Evolutionary conservation across 2,888 invertebrate genomes (phyloP).

Genomic region (Sisyra nigra): DNA sequence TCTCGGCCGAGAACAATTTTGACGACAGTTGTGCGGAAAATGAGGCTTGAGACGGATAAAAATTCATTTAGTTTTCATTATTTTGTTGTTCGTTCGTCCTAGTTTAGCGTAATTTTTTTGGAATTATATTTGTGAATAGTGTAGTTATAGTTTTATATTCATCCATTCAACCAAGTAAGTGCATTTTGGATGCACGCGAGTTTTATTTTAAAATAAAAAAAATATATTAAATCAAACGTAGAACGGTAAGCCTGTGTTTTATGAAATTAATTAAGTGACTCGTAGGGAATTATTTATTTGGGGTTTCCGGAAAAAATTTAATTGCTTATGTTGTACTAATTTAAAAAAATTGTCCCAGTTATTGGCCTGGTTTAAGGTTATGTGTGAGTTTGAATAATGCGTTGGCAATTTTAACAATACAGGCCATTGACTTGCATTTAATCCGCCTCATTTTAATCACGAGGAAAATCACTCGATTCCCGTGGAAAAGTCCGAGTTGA

Average conservation of each 20-base stretch:
- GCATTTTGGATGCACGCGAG: background rate
- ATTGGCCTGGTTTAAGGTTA: too few species aligned
- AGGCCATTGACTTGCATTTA: too few species aligned
- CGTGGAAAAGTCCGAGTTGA: too few species aligned
- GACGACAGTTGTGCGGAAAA: conserved; percentile 33
- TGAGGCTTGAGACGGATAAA: conserved; percentile 37
- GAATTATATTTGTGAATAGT: conserved; percentile 2
- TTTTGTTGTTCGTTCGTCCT: conserved; percentile 33
- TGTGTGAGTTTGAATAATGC: too few species aligned
- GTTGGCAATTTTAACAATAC: too few species aligned
- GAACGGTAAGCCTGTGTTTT: background rate
- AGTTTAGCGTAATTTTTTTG: conserved; percentile 13
- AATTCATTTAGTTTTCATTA: conserved; percentile 38
- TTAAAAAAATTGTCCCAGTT: too few species aligned
- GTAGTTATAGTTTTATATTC: conserved; percentile 3
- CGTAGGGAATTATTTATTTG: too few species aligned
- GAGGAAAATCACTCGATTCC: too few species aligned
- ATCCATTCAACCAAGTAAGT: too few species aligned
- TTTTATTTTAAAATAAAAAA: background rate
- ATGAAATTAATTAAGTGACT: background rate
- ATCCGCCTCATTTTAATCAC: too few species aligned
- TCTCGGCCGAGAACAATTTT: conserved; percentile 7
- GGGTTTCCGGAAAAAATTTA: too few species aligned
- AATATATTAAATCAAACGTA: background rate
- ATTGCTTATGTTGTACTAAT: too few species aligned